Evolutionary conservation across 2,113 vertebrate genomes (phyloP).

Genomic region (Prionailurus viverrinus): DNA sequence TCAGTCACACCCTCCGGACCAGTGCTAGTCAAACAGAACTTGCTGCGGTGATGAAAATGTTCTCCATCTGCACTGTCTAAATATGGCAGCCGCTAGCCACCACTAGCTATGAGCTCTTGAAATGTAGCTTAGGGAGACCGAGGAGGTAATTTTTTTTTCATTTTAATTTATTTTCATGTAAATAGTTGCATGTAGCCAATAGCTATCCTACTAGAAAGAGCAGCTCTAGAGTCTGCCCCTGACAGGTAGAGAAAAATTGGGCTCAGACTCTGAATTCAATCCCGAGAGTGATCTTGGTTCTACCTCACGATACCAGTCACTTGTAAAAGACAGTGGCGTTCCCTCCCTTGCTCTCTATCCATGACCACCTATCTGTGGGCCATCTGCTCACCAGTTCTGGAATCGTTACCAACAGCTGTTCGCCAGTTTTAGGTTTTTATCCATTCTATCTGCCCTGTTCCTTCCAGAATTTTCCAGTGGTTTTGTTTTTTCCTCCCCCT

Average conservation of each 20-base stretch:
- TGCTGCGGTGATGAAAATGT: background rate
- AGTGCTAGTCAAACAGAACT: background rate
- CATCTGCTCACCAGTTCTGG: background rate
- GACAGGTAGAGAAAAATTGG: background rate
- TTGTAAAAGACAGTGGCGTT: background rate
- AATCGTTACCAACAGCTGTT: background rate
- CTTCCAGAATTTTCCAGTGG: background rate
- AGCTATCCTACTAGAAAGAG: background rate
- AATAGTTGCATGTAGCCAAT: background rate
- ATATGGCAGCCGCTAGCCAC: background rate
- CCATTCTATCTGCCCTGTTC: background rate
- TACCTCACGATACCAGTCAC: background rate
- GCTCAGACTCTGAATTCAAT: background rate
- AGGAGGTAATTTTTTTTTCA: background rate
- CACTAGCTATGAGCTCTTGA: too few relatives aligned
- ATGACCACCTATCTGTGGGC: background rate
- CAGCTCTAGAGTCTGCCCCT: background rate
- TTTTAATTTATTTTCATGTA: background rate
- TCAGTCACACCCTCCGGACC: background rate
- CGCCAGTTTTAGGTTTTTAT: background rate
- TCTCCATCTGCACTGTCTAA: background rate
- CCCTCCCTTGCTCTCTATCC: background rate
- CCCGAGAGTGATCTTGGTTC: background rate
- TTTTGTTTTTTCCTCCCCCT: background rate
- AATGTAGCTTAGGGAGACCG: fast-evolving